phyloP scores from a whole-genome alignment of 2,888 invertebrate species.

The Hydriomena furcata region DNA sequence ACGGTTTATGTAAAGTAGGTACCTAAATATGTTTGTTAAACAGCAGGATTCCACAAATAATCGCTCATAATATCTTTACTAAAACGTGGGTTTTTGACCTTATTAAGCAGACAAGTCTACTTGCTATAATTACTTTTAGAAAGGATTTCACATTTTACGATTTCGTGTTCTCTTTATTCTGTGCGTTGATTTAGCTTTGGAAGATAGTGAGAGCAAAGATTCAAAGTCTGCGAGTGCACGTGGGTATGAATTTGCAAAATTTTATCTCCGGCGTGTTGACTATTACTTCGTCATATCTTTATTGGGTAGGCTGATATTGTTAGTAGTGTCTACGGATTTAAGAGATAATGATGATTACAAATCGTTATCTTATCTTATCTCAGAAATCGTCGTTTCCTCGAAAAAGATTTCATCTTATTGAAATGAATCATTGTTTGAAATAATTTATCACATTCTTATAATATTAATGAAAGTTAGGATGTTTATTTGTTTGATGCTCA shows the following conservation, averaged over 20 bases:
- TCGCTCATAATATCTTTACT: too few species aligned
- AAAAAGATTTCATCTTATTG: constrained; percentile 7
- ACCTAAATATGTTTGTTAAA: too few species aligned
- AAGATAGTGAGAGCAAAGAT: constrained; percentile 6
- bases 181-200: not conserved
- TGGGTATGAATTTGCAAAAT: constrained; percentile 35
- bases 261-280: constrained; percentile 13
- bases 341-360: constrained; percentile 38
- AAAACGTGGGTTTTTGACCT: too few species aligned
- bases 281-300: constrained; percentile 34
- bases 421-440: constrained; percentile 22
- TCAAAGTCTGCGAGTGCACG: constrained; percentile 23
- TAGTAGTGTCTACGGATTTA: constrained; percentile 40
- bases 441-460: constrained; percentile 5
- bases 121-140: not conserved
- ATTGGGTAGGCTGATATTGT: constrained; percentile 46
- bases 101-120: too few species aligned
- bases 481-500: too few species aligned
- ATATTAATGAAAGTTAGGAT: too few species aligned
- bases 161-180: not conserved
- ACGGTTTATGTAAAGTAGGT: too few species aligned
- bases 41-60: too few species aligned
- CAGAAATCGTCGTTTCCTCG: constrained; percentile 18
- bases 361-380: constrained; percentile 36
- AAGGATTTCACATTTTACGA: not conserved